Evolutionary conservation across 2,113 vertebrate genomes (phyloP), one percentile per base, ranked within the genome.

Genomic region (Pollimyrus isidori): DNA sequence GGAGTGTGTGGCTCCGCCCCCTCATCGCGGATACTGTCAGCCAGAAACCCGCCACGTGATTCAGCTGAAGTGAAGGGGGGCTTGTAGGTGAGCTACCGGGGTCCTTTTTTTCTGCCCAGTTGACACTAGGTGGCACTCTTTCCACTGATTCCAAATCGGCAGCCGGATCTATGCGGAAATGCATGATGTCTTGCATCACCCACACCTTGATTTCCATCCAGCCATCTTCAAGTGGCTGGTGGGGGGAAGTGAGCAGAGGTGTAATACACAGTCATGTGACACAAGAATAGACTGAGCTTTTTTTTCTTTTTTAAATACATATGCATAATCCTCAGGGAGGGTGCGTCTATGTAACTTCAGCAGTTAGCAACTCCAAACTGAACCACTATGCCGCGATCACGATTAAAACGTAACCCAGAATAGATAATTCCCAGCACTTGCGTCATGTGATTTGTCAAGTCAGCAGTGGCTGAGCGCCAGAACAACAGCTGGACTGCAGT

Each of bases 81-180:
- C 42, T n/a, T n/a, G 23, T 46, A 7, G 19, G 26, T 52, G 15
- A 26, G 50, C 50, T 87, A 17, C n/a, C 21, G 26, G 7, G 49
- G 2, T 35, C 19, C n/a, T 53, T 35, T 21, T 23, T 9, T 30
- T 39, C n/a, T 26, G 50, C 85, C 62, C 26, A 30, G 62, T 69
- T 30, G 62, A 69, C 85, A 53, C 85, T 87, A 53, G 85, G 85
- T 87, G 85, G 85, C 85, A 53, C 50, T 87, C n/a, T 87, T 87
- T 50, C n/a, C 85, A 53, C 50, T 87, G 26, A 53, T 56, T 87
- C 48, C 49, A 87, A 87, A 35, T 87, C 15, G 50, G 48, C 49
- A 35, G 26, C 13, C 49, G 30, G 85, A 13, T 35, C 35, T 26
- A 2, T 56, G 50, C 30, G 35, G 85, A 53, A 56, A 87, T 39